phyloP scores from a whole-genome alignment of 2,888 invertebrate species.

The Fabriciana adippe region DNA sequence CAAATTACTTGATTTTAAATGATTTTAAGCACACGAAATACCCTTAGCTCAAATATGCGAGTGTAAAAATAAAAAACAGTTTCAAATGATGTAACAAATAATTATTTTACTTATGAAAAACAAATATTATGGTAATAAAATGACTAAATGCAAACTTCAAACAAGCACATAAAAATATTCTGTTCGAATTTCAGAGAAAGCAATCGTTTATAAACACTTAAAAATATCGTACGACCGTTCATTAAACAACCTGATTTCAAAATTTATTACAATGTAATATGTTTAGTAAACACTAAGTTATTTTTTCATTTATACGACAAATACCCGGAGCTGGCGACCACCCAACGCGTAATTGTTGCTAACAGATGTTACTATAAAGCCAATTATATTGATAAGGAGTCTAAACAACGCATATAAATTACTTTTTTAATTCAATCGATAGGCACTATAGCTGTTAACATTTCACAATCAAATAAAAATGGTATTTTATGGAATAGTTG shows the following conservation, averaged over 20 bases:
- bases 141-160: conserved; percentile 13
- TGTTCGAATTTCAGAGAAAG: conserved; percentile 24
- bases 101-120: background rate
- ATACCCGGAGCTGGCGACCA: conserved; percentile 46
- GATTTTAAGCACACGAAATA: too few species aligned
- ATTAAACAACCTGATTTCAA: conserved; percentile 38
- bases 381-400: conserved; percentile 60
- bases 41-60: too few species aligned
- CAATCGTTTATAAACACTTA: conserved; percentile 34
- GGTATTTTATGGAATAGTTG: too few species aligned
- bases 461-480: conserved; percentile 9
- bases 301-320: conserved; percentile 52
- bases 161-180: conserved; percentile 24
- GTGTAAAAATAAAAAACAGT: too few species aligned
- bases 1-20: too few species aligned
- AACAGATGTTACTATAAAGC: conserved; percentile 57
- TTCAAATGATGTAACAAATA: background rate
- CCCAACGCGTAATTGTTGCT: conserved; percentile 49
- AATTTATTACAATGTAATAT: conserved; percentile 51
- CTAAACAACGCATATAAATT: conserved; percentile 40
- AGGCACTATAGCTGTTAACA: conserved; percentile 34
- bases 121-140: conserved; percentile 14
- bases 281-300: conserved; percentile 60
- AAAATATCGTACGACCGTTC: conserved; percentile 33
- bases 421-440: conserved; percentile 34